Evolutionary conservation across 2,113 vertebrate species (phyloP), one percentile per base, ranked within the genome.

Genomic region (Siniperca knerii): DNA sequence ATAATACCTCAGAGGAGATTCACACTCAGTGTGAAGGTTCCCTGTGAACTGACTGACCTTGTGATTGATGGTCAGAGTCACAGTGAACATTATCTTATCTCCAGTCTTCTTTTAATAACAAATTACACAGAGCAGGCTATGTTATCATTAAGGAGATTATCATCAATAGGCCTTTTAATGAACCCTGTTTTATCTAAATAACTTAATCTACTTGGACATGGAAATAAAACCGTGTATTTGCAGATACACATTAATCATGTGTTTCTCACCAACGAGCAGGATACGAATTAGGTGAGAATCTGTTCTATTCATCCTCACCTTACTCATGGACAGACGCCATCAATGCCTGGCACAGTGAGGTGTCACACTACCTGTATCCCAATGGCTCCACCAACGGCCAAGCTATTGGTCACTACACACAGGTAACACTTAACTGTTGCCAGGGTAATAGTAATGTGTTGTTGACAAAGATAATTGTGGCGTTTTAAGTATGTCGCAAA

Each of bases 251-350:
- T 77, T 75, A 69, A 83, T 87, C 74, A 79, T 29, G 37, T 0
- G 55, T 78, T 80, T 83, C 58, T 40, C 57, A 25, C 65, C 52
- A 2, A 33, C 21, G 55, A 81, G 20, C 90, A 95, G 94, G 85
- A 74, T 95, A 94, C 66, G 55, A 83, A 62, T 37, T 91, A 2
- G 95, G 95, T 0, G 93, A 95, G 90, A 96, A 96, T 76, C 90
- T 96, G 21, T 94, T 91, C 71, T 86, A 83, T 29, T 70, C 89
- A 1, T 46, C 46, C 4, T 0, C 0, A 0, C 2, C 37, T 0
- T 0, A 0, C 6, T 2, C 64, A 0, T 96, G 95, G 95, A 84
- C 62, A 0, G 3, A 12, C 0, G 85, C 89, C 16, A 25, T 96
- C 25, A 54, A 3, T 0, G 64, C 85, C 46, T 96, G 95, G 95